Conservation (phyloP, 2,888 invertebrate species). For the Temnothorax ravouxi region DNA sequence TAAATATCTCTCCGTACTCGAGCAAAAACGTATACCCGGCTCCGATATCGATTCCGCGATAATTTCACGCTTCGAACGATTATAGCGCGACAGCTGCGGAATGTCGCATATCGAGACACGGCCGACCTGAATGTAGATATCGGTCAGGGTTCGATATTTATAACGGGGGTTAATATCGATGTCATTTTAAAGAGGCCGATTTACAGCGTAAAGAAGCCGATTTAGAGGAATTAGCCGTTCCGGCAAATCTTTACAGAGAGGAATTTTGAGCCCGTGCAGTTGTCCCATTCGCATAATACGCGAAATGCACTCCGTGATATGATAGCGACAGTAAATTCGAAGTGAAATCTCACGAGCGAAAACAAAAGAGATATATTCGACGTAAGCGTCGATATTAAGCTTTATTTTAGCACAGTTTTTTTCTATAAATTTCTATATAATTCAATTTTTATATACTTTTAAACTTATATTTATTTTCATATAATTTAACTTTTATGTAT, state of each 20-base stretch:
- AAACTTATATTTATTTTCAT: neutral
- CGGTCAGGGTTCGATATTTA: slow-evolving; percentile 52
- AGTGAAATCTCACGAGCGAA: neutral
- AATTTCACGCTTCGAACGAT: slow-evolving; percentile 75
- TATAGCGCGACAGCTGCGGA: slow-evolving; percentile 73
- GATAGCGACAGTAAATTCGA: neutral
- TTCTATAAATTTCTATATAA: neutral
- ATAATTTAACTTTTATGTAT: neutral
- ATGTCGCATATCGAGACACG: slow-evolving; percentile 64
- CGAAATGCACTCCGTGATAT: neutral
- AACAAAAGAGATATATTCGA: neutral
- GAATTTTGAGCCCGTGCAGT: neutral
- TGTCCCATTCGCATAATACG: neutral
- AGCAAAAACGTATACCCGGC: slow-evolving; percentile 66
- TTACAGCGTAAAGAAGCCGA: slow-evolving; percentile 31
- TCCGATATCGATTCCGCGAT: slow-evolving; percentile 73
- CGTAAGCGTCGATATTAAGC: neutral
- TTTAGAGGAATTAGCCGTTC: slow-evolving; percentile 27
- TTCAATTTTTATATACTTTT: slow-evolving; percentile 8
- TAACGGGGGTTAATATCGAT: slow-evolving; percentile 52
- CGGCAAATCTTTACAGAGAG: neutral
- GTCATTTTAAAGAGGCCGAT: slow-evolving; percentile 35
- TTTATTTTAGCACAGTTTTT: neutral
- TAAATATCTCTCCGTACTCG: slow-evolving; percentile 53
- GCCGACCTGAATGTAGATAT: slow-evolving; percentile 64